Evolutionary conservation across 2,888 invertebrate species (phyloP), one percentile per base, ranked within the genome.

Genomic region (Parnassius glacialis): DNA sequence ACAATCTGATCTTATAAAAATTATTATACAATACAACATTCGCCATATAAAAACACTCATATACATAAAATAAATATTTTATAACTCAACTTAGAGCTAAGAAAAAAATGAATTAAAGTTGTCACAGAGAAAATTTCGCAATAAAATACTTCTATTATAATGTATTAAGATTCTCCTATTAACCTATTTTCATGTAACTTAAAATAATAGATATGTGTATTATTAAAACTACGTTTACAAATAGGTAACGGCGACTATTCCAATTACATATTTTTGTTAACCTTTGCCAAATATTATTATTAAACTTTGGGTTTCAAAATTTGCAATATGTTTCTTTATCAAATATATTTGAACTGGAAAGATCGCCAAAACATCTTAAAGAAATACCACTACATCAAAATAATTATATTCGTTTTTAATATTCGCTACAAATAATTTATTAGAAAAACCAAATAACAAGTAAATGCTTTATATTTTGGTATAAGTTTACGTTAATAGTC

Each of bases 381-480:
- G 34, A 25, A 34, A 56, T 7, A 25, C 45, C 12, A 41, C 10
- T 58, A 53, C 10, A 48, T 50, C 48, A 54, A 54, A 62, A 62
- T 52, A 47, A 54, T 58, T 52, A 57, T 44, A 43, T 34, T 62
- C 51, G 5, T 34, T 53, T 43, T 44, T 20, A 11, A 12, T 57
- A 57, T 52, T 41, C 52, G 13, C 42, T 56, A 61, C 66, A 58
- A 70, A 72, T 70, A 72, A 71, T 65, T 70, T 68, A 70, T 70
- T 64, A 69, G 69, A 56, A 59, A 68, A 70, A 72, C 65, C 64
- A 64, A 69, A 71, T 34, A 58, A 62, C 44, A 58, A 70, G 66
- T 84, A 87, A 87, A 85, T 85, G 85, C 84, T 71, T 72, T 74
- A 71, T 78, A 74, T 77, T 85, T 85, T 85, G 84, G 85, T 80